Base-by-base conservation (phyloP, 92 coral and sea anemone genomes). In the Epizoanthus stellaris region DNA sequence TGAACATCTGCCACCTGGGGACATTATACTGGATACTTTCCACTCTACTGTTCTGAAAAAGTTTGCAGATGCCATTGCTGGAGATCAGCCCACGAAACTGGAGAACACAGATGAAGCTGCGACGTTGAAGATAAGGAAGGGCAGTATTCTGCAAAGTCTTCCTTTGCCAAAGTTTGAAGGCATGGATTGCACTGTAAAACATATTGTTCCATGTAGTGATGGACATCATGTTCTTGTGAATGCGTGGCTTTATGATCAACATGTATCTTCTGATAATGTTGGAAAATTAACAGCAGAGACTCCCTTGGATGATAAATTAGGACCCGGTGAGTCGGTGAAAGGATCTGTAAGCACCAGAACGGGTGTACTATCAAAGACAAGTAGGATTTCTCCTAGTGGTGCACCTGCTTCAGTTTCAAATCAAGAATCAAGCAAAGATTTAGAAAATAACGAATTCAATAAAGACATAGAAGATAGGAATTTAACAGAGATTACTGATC, bases 201-300 rank as follows among this genome's bases (percentile, higher is more conserved):
- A 94, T 39, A 85, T 96, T 66, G 87, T 96, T n/a, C 97, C 99
- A 1, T 96, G 92, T 67, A 76, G 92, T 25, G 94, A 94, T 90
- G 98, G 98, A 34, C 84, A 88, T 15, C 91, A 93, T 80, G 80
- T 96, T 45, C 88, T 96, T 62, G 91, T 91, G 47, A 84, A 89
- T 84, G 81, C 89, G 34, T 79, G 83, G 83, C 83, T 79, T n/a
- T 79, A 61, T 63, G 71, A 79, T 42, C 71, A 43, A 14, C 69
- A 14, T 57, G 21, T 43, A 63, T 5, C 36, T 58, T n/a, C 77
- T 43, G 42, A 13, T 47, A 36, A 36, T 38, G 17, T 38, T 40
- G 40, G 23, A 20, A 49, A 16, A 0, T 15, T 47, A 5, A 47
- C 34, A 72, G 17, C 56, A 49, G 11, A 49, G 13, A 49, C 14